Evolutionary conservation across 2,797 vertebrate genomes (phyloP).

Genomic region (Brotula barbata): DNA sequence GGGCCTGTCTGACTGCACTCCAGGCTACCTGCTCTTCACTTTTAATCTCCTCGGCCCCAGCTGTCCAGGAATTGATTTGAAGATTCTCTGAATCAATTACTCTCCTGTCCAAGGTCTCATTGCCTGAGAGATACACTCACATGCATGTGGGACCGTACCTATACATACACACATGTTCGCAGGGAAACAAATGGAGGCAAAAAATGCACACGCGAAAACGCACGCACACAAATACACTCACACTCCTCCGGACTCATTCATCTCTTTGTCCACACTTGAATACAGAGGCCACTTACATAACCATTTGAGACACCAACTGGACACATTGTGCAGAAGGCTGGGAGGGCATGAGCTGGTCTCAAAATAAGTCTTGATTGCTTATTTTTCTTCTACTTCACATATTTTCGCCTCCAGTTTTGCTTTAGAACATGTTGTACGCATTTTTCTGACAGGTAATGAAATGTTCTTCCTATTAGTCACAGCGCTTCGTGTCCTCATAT

Average conservation of each 20-base stretch:
- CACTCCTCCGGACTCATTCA: conserved; percentile 4
- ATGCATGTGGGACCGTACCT: conserved; percentile 25
- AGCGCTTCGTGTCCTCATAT: too few relatives aligned
- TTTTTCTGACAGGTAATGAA: background rate
- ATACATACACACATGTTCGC: conserved; percentile 3
- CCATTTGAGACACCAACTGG: conserved; percentile 21
- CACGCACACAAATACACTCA: conserved; percentile 4
- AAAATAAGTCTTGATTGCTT: too few relatives aligned
- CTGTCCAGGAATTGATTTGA: conserved; percentile 86
- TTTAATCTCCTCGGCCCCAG: conserved; percentile 84
- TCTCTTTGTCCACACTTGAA: conserved; percentile 30
- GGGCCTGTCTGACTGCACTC: conserved; percentile 76
- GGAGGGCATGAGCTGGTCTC: conserved; percentile 30
- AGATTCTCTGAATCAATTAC: conserved; percentile 88
- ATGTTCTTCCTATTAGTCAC: background rate
- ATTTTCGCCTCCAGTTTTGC: conserved; percentile 31
- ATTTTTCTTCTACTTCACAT: background rate
- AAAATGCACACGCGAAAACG: conserved; percentile 2
- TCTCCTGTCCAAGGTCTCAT: conserved; percentile 80
- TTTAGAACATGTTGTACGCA: background rate
- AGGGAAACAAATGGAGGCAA: conserved; percentile 40
- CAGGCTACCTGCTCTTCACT: conserved; percentile 75
- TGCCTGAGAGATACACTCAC: conserved; percentile 71
- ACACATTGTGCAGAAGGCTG: conserved; percentile 25
- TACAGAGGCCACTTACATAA: conserved; percentile 40